Base-by-base conservation (phyloP, 1,140 invertebrate species). In the Amyelois transitella region DNA sequence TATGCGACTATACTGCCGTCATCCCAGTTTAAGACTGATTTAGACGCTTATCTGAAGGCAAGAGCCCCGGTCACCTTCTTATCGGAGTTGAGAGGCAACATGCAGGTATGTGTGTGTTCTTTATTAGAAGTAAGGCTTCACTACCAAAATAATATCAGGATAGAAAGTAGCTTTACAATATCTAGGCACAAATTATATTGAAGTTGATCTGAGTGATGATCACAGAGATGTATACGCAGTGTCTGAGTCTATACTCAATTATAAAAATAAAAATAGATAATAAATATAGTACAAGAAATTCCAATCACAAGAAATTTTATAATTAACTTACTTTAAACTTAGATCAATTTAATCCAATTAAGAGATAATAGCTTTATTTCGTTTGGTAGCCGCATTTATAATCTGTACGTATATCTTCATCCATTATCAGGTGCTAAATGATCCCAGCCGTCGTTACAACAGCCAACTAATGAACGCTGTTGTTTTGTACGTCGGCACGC, bases 401-500 rank as follows among this genome's bases (percentile, higher is more conserved):
- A n/a, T n/a, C n/a, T n/a, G n/a, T n/a, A n/a, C n/a, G n/a, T n/a
- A n/a, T n/a, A n/a, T n/a, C n/a, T n/a, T n/a, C n/a, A n/a, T n/a
- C n/a, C n/a, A n/a, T n/a, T n/a, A n/a, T n/a, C 48, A 84, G 81
- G 88, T 90, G 22, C 90, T 93, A 4, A 95, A 94, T 78, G 96
- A 98, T 67, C 93, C 96, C 1, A 97, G 97, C 0, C 93, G 94
- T 57, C 91, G 95, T 2, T 99, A 99, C 89, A 99, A 99, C 78
- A 97, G 98, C 63, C 94, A 95, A 5, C 88, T 99, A 55, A 97
- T 99, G 92, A 99, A 99, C 80, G 97, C 98, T 0, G 90, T 99
- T 1, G 97, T 99, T 10, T 89, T 99, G 66, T 99, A 99, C 80
- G 98, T 99, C 28, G 98, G 98, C 8, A 98, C 96, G 0, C 96